These are phyloP conservation scores for Ivindomyrus marchei DNA, from an alignment of 2,113 vertebrate genomes.

Conservation along the genomic window DNA sequence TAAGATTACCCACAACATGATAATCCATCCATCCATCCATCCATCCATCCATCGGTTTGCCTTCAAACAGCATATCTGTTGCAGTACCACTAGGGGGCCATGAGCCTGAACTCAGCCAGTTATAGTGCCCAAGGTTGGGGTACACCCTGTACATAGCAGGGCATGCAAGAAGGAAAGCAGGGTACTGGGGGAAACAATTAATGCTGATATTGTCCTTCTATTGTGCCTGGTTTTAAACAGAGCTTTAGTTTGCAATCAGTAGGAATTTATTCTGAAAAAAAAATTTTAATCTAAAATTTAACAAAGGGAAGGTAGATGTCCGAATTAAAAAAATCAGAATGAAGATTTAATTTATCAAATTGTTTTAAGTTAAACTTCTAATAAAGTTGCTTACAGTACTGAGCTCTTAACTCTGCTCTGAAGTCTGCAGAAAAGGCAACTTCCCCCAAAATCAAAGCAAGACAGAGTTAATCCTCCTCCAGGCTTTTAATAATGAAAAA, in stretches of 20 bases:
- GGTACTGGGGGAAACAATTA: neutral
- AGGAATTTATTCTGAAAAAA: neutral
- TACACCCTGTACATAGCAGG: neutral
- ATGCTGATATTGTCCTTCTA: neutral
- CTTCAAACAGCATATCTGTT: neutral
- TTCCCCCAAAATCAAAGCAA: neutral
- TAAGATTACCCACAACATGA: neutral
- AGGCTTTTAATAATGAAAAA: neutral
- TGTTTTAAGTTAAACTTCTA: neutral
- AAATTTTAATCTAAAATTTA: neutral
- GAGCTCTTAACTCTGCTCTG: neutral
- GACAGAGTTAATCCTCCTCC: conserved; percentile 3
- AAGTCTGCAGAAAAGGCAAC: neutral
- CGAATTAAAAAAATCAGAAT: neutral
- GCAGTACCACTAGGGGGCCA: neutral
- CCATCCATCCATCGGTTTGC: neutral
- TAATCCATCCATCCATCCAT: neutral
- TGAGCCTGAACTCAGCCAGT: neutral
- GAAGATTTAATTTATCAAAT: neutral
- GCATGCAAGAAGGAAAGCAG: neutral
- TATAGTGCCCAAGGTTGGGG: neutral
- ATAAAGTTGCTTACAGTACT: neutral
- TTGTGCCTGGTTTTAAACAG: neutral
- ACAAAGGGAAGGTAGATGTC: neutral
- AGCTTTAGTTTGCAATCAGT: neutral